Evolutionary conservation across 2,888 invertebrate species (phyloP).

Genomic region (Nymphalis c-album): DNA sequence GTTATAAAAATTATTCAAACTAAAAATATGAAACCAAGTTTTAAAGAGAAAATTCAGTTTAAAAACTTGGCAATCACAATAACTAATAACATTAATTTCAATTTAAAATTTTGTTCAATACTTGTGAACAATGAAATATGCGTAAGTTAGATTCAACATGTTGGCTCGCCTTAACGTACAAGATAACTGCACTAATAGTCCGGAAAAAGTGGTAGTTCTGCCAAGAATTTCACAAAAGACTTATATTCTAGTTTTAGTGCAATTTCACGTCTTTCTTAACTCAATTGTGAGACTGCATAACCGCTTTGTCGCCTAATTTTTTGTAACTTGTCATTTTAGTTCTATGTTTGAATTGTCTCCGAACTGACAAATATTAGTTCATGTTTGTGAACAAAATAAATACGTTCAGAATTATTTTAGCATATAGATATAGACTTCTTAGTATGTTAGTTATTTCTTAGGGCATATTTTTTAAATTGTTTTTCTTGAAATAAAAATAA

Average conservation of each 20-base stretch:
- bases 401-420: too few species aligned
- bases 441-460: too few species aligned
- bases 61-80: neutral
- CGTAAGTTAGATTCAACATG: slow-evolving; percentile 47
- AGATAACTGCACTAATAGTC: slow-evolving; percentile 47
- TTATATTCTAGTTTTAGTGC: slow-evolving; percentile 60
- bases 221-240: slow-evolving; percentile 60
- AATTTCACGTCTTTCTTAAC: slow-evolving; percentile 57
- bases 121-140: slow-evolving; percentile 19
- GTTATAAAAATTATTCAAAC: too few species aligned
- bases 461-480: too few species aligned
- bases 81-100: neutral
- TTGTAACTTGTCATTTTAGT: slow-evolving; percentile 32
- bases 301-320: slow-evolving; percentile 29
- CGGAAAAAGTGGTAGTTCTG: slow-evolving; percentile 48
- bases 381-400: neutral
- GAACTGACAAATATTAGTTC: neutral
- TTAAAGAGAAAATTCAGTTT: too few species aligned
- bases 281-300: slow-evolving; percentile 40
- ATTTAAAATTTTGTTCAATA: neutral
- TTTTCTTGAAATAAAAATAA: too few species aligned
- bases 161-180: slow-evolving; percentile 37
- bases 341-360: slow-evolving; percentile 23
- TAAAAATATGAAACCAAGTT: too few species aligned
- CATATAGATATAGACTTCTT: too few species aligned